phyloP scores from a whole-genome alignment of 1,140 invertebrate species.

The Melitaea cinxia region DNA sequence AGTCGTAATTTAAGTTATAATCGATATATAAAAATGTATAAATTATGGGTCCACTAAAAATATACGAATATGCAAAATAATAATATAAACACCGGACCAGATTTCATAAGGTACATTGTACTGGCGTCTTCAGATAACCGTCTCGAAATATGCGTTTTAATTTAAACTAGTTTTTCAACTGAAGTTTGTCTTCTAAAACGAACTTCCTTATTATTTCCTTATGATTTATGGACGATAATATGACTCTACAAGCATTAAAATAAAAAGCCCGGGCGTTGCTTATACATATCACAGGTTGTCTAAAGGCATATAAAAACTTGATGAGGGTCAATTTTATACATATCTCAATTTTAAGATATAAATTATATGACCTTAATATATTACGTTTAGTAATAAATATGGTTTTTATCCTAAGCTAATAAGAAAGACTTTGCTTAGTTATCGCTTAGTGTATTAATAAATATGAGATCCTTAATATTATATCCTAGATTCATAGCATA shows the following conservation, averaged over 20 bases:
- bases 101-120: neutral
- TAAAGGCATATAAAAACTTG: constrained; percentile 51
- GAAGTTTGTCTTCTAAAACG: neutral
- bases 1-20: neutral
- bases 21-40: neutral
- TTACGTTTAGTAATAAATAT: constrained; percentile 41
- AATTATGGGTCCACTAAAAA: neutral
- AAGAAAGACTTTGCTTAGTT: constrained; percentile 16
- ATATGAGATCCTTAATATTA: constrained; percentile 32
- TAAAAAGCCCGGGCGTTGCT: constrained; percentile 44
- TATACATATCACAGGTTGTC: constrained; percentile 68
- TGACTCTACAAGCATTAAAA: constrained; percentile 24
- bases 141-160: neutral
- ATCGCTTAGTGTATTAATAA: constrained; percentile 15
- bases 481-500: constrained; percentile 10
- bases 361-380: constrained; percentile 41
- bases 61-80: neutral
- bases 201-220: neutral
- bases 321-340: constrained; percentile 26
- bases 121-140: neutral
- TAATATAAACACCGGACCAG: neutral
- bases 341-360: constrained; percentile 14
- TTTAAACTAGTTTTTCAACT: neutral
- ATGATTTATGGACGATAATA: constrained; percentile 9
- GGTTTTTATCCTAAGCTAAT: constrained; percentile 15